These are phyloP conservation scores for Cebidichthys violaceus DNA, from an alignment of 2,113 vertebrate genomes.

Conservation along the genomic window DNA sequence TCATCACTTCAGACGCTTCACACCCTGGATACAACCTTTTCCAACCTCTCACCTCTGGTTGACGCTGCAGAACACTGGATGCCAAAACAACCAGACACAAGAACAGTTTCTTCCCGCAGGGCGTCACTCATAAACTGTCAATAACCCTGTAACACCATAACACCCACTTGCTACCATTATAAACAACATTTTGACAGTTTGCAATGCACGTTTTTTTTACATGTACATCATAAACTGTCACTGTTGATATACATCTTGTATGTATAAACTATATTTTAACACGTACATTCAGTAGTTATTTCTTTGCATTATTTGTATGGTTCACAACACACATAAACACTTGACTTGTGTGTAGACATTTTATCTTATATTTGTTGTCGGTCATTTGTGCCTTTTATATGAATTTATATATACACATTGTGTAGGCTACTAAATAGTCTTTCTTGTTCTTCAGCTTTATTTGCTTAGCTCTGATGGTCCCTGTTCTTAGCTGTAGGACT, in stretches of 20 bases:
- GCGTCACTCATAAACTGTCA: neutral
- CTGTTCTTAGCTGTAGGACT: neutral
- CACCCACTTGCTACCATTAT: neutral
- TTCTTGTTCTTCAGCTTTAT: neutral
- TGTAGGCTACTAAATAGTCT: neutral
- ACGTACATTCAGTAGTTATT: neutral
- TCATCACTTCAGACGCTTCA: neutral
- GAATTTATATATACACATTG: neutral
- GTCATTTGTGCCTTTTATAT: neutral
- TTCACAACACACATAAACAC: neutral
- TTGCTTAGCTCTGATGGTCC: neutral
- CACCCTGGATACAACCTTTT: neutral
- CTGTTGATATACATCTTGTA: neutral
- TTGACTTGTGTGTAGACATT: neutral
- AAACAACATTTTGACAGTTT: neutral
- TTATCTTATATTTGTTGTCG: neutral
- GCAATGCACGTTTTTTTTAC: neutral
- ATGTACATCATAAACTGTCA: no score
- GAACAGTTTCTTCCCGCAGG: neutral
- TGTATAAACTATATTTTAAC: neutral
- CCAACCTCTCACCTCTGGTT: neutral
- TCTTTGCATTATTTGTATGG: neutral
- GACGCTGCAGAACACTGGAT: neutral
- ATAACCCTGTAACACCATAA: neutral
- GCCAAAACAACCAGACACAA: no score